Percentiles rank a stretch among this genome's conserved stretches.
Evolutionary conservation across 2,113 vertebrate species (phyloP).

Genomic region (Dolichallabes microphthalmus): DNA sequence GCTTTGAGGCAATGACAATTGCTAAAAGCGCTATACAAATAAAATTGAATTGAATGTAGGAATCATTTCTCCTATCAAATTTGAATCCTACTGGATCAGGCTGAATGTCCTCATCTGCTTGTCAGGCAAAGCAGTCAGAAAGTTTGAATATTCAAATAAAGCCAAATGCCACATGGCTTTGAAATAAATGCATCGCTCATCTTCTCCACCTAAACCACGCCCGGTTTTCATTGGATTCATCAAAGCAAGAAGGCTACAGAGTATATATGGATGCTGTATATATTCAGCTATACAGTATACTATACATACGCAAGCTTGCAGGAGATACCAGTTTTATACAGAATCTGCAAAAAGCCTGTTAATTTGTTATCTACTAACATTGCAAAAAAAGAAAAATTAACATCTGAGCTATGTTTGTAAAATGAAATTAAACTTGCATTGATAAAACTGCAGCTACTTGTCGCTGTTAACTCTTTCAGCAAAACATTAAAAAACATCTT

Average conservation of each 20-base stretch:
- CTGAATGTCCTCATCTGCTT: background rate
- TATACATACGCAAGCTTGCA: background rate
- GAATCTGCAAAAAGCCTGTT: background rate
- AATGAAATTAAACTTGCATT: background rate
- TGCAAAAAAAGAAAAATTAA: background rate
- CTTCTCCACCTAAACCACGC: background rate
- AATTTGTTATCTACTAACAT: background rate
- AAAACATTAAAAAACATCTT: background rate
- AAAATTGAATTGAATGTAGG: too few species aligned
- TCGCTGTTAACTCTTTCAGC: background rate
- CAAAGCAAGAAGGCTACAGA: background rate
- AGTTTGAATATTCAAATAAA: conserved; percentile 67
- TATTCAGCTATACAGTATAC: background rate
- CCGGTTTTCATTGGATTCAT: background rate
- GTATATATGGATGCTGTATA: background rate
- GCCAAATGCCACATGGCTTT: conserved; percentile 44
- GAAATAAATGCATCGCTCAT: background rate
- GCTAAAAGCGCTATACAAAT: too few species aligned
- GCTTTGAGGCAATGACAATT: too few species aligned
- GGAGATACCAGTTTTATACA: background rate
- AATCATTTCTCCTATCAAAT: conserved; percentile 8
- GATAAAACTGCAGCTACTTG: background rate
- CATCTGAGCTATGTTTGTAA: background rate
- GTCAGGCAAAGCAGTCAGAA: conserved; percentile 41
- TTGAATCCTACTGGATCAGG: conserved; percentile 20